Evolutionary conservation across 1,140 invertebrate genomes (phyloP).

Genomic region (Cyclina sinensis): DNA sequence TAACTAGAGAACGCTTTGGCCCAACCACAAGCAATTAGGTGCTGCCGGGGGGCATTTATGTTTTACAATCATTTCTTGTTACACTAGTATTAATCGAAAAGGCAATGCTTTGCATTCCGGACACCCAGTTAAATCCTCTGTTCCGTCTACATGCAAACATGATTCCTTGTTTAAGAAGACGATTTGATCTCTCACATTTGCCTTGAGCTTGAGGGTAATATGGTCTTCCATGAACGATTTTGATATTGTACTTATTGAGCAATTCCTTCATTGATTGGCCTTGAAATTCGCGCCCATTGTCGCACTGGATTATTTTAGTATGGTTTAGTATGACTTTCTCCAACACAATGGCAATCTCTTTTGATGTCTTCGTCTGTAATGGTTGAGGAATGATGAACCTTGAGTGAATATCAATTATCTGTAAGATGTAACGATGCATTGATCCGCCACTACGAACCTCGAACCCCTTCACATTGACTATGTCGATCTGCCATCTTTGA

Average conservation of each 20-base stretch:
- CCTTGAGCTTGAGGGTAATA: slow-evolving; percentile 59
- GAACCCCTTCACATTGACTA: neutral
- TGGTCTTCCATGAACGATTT: slow-evolving; percentile 2
- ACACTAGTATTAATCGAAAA: neutral
- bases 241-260: neutral
- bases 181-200: slow-evolving; percentile 50
- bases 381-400: slow-evolving; percentile 41
- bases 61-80: too few species aligned
- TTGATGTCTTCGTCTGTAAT: slow-evolving; percentile 12
- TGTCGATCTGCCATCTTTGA: slow-evolving; percentile 43
- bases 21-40: too few species aligned
- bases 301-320: slow-evolving; percentile 57
- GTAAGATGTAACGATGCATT: slow-evolving; percentile 25
- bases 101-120: neutral
- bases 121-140: slow-evolving; percentile 40
- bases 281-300: slow-evolving; percentile 39
- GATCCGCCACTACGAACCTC: neutral
- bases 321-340: neutral
- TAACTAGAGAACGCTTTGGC: too few species aligned
- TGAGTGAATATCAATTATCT: slow-evolving; percentile 53
- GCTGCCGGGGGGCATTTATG: too few species aligned
- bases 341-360: neutral
- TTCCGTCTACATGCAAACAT: neutral
- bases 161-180: neutral
- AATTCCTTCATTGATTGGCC: slow-evolving; percentile 4